These are phyloP conservation scores for Varanus komodoensis DNA, from an alignment of 2,113 vertebrate species.

Conservation along the genomic window DNA sequence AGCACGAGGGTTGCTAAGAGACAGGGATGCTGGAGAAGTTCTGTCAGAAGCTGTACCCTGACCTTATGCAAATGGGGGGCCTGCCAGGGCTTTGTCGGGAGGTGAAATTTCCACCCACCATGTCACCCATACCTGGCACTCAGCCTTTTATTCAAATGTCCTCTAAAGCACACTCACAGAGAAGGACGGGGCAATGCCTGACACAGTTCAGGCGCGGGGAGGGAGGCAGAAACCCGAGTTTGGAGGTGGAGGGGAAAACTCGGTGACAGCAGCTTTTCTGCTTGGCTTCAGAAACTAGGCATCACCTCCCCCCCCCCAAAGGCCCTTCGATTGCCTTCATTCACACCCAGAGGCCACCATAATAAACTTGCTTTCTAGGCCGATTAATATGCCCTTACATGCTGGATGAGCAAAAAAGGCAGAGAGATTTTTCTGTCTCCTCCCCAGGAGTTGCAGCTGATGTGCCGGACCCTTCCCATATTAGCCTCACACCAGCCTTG, in stretches of 20 bases:
- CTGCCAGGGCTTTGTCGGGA: slow-evolving; percentile 90
- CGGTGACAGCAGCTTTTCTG: not conserved
- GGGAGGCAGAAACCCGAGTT: not conserved
- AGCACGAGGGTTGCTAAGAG: slow-evolving; percentile 98
- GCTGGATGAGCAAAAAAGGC: not conserved
- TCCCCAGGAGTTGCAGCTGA: not conserved
- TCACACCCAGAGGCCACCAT: not conserved
- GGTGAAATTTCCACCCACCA: slow-evolving; percentile 86
- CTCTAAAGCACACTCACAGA: slow-evolving; percentile 84
- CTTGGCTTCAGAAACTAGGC: not conserved
- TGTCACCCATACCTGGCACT: slow-evolving; percentile 94
- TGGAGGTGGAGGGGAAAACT: not conserved
- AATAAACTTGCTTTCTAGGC: not conserved
- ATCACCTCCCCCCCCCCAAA: not conserved
- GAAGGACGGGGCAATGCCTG: slow-evolving; percentile 81
- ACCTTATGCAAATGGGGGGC: slow-evolving; percentile 98
- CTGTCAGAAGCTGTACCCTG: slow-evolving; percentile 92
- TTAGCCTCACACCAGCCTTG: not conserved
- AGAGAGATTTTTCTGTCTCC: not conserved
- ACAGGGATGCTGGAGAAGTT: slow-evolving; percentile 97
- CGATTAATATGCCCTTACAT: not conserved
- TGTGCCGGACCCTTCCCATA: not conserved
- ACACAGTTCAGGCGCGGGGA: slow-evolving; percentile 75
- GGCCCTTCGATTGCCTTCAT: not conserved
- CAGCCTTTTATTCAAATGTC: slow-evolving; percentile 89